phyloP scores from a whole-genome alignment of 2,113 vertebrate genomes.

The Connochaetes taurinus region DNA sequence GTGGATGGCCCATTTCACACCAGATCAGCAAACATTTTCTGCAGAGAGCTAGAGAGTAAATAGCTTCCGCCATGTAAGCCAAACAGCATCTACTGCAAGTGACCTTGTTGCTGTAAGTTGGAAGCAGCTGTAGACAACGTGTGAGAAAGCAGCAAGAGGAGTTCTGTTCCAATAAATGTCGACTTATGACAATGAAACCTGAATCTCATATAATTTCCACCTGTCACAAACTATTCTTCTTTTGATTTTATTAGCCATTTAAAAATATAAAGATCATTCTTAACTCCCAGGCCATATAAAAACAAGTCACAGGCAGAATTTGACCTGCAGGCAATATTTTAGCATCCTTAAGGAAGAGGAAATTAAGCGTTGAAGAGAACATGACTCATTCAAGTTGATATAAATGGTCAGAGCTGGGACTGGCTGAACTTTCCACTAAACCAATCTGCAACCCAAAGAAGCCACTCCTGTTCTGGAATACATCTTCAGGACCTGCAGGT shows the following conservation, averaged over 20 bases:
- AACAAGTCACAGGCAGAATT: neutral
- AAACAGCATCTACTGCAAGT: fast-evolving
- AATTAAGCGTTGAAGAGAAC: neutral
- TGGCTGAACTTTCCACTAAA: neutral
- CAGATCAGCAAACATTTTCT: neutral
- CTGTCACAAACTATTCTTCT: neutral
- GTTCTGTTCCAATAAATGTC: neutral
- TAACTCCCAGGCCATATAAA: neutral
- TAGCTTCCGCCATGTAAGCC: neutral
- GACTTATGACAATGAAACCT: neutral
- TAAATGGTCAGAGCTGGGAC: neutral
- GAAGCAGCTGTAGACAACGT: neutral
- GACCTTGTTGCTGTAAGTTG: neutral
- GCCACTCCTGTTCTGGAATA: neutral
- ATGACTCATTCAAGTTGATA: neutral
- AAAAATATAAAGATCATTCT: neutral
- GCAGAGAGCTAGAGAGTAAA: neutral
- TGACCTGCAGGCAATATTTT: neutral
- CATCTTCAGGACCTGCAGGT: neutral
- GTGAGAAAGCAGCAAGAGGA: neutral
- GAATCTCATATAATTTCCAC: neutral
- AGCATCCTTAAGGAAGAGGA: neutral
- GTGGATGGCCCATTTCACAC: neutral
- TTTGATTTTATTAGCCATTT: neutral
- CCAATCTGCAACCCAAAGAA: neutral